These are phyloP conservation scores for Protobothrops mucrosquamatus DNA, from an alignment of 2,113 vertebrate species.

Conservation along the genomic window DNA sequence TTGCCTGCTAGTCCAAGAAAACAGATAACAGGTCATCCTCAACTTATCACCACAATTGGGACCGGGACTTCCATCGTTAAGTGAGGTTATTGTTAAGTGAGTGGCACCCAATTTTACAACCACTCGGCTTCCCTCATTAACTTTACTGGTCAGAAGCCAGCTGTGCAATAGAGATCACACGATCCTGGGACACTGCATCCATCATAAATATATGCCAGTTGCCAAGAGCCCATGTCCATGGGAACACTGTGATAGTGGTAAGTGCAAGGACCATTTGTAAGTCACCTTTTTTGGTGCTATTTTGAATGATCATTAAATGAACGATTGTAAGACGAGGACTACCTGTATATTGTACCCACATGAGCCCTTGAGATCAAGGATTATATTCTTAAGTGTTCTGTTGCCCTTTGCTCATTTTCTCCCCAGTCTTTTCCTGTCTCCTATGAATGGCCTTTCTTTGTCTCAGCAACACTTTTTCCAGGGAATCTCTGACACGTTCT, in stretches of 20 bases:
- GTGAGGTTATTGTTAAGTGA: neutral
- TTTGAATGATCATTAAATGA: neutral
- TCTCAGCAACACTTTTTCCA: neutral
- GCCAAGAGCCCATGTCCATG: neutral
- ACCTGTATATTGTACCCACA: neutral
- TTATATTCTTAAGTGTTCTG: neutral
- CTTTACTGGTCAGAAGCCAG: neutral
- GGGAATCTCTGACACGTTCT: conserved; percentile 50
- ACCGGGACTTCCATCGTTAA: neutral
- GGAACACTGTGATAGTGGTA: neutral
- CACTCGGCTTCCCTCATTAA: neutral
- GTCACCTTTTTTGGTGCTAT: neutral
- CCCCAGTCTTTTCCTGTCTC: neutral
- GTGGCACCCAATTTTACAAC: neutral
- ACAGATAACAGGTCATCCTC: neutral
- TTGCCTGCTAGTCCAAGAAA: neutral
- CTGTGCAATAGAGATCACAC: neutral
- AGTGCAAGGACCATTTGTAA: neutral
- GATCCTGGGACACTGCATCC: neutral
- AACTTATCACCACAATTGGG: neutral
- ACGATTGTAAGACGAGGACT: neutral
- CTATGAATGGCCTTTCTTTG: neutral
- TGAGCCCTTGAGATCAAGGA: conserved; percentile 4
- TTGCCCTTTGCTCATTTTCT: neutral
- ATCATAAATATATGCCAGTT: neutral